Evolutionary conservation across 2,113 vertebrate genomes (phyloP).

Genomic region (Cebus imitator): DNA sequence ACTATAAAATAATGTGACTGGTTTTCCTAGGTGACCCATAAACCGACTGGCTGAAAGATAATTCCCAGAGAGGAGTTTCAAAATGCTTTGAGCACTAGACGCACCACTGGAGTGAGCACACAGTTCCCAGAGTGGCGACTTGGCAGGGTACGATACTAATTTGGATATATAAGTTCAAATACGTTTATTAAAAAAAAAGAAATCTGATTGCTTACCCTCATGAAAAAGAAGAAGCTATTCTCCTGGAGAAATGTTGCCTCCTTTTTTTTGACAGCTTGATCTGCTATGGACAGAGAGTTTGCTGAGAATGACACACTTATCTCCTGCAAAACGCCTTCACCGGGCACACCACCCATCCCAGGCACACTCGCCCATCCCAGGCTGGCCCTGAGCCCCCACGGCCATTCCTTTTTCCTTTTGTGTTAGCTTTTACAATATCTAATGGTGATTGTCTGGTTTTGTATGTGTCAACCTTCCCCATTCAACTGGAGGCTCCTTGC

Average conservation of each 20-base stretch:
- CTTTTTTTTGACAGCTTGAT: neutral
- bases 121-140: neutral
- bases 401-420: neutral
- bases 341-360: neutral
- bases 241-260: neutral
- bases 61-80: slow-evolving; percentile 44
- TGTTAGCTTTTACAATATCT: neutral
- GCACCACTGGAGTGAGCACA: neutral
- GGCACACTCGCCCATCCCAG: neutral
- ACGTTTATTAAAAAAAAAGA: slow-evolving; percentile 38
- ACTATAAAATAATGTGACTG: slow-evolving; percentile 74
- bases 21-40: slow-evolving; percentile 73
- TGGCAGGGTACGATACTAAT: slow-evolving; percentile 35
- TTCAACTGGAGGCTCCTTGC: neutral
- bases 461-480: no score
- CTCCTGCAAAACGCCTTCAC: neutral
- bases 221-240: slow-evolving; percentile 38
- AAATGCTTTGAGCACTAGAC: neutral
- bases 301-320: neutral
- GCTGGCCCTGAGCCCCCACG: neutral
- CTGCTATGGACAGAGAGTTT: neutral
- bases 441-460: neutral
- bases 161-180: slow-evolving; percentile 54
- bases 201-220: slow-evolving; percentile 31
- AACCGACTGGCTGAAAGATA: slow-evolving; percentile 55